These are phyloP conservation scores for Bombus waltoni DNA, from an alignment of 1,140 invertebrate species.

Conservation along the genomic window DNA sequence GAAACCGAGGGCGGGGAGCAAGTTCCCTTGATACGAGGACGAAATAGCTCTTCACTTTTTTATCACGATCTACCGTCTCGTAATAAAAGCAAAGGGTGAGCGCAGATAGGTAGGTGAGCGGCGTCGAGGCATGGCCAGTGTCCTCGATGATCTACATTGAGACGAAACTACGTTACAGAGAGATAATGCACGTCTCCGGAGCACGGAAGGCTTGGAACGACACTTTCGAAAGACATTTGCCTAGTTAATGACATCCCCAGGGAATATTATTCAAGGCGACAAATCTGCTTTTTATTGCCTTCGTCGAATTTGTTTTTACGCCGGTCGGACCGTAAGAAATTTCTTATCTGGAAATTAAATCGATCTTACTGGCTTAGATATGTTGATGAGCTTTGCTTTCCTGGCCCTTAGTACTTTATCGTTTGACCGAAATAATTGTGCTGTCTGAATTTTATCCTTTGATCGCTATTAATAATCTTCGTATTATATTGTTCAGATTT, in stretches of 20 bases:
- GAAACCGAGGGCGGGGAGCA: conserved; percentile 21
- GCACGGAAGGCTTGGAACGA: conserved; percentile 30
- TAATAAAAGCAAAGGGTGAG: conserved; percentile 63
- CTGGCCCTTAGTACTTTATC: not conserved
- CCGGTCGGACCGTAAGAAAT: not conserved
- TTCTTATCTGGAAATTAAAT: not conserved
- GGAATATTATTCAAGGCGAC: conserved; percentile 38
- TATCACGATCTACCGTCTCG: conserved; percentile 58
- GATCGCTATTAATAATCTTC: too few species aligned
- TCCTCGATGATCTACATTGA: conserved; percentile 66
- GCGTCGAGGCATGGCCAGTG: conserved; percentile 14
- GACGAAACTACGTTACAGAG: conserved; percentile 63
- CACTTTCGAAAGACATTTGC: conserved; percentile 63
- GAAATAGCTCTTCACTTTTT: conserved; percentile 54
- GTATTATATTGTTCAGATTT: too few species aligned
- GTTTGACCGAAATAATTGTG: too few species aligned
- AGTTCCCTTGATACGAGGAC: conserved; percentile 58
- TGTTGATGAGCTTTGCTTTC: not conserved
- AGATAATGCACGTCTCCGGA: conserved; percentile 54
- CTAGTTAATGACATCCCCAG: conserved; percentile 56
- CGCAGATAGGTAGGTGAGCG: conserved; percentile 39
- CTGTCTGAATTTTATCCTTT: too few species aligned
- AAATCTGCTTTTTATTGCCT: conserved; percentile 34
- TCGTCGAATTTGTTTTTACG: not conserved
- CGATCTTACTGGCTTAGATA: not conserved